These are phyloP conservation scores for Brachyistius frenatus DNA, from an alignment of 2,113 vertebrate genomes.

Conservation along the genomic window DNA sequence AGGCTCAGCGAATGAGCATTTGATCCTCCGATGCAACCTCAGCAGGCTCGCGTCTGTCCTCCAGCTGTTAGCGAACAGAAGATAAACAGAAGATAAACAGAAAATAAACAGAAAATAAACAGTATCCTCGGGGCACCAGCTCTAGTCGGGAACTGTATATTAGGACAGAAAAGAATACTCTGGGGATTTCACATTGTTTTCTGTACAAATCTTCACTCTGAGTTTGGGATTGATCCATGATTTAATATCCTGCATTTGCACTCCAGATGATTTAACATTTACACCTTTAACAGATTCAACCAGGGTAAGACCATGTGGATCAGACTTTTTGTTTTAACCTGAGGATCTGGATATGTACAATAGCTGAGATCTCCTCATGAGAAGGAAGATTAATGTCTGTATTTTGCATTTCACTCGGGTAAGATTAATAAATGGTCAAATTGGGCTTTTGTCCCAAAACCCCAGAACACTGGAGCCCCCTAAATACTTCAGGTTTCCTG, in stretches of 20 bases:
- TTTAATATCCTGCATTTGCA: slow-evolving; percentile 1
- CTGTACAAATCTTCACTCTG: neutral
- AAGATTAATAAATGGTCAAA: no score
- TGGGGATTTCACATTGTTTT: neutral
- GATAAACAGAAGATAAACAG: neutral
- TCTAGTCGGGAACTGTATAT: neutral
- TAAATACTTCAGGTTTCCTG: no score
- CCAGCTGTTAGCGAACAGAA: slow-evolving; percentile 24
- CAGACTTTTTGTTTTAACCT: no score
- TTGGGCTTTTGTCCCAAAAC: no score
- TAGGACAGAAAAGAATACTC: neutral
- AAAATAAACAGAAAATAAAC: neutral
- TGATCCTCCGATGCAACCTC: neutral
- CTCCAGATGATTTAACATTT: neutral
- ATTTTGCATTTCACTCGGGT: no score
- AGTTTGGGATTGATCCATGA: neutral
- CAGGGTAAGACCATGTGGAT: no score
- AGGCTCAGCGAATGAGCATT: slow-evolving; percentile 14
- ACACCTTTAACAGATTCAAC: no score
- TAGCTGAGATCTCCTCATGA: no score
- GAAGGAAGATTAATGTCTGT: no score
- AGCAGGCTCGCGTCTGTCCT: neutral
- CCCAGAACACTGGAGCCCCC: no score
- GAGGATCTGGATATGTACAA: no score
- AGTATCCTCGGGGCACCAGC: neutral